Conservation (phyloP, 2,113 vertebrate genomes). For the Nothobranchius furzeri region DNA sequence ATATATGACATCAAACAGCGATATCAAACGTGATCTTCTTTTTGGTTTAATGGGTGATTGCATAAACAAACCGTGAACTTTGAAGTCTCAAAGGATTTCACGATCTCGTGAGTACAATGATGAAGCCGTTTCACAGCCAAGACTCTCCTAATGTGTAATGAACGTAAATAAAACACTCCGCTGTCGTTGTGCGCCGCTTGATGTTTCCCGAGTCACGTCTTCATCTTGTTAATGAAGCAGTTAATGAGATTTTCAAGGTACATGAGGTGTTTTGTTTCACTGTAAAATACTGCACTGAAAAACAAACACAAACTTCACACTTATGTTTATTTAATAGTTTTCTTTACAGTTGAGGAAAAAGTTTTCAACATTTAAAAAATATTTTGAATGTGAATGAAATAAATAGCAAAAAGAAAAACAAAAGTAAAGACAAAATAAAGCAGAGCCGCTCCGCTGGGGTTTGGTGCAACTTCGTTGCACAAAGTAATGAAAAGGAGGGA, state of each 20-base stretch:
- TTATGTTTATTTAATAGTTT: conserved; percentile 77
- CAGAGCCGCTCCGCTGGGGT: conserved; percentile 31
- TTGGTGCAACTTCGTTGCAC: conserved; percentile 45
- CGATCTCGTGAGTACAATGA: too few relatives aligned
- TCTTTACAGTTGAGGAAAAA: conserved; percentile 63
- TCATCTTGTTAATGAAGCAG: too few relatives aligned
- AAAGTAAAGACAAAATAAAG: conserved; percentile 51
- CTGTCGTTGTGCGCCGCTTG: too few relatives aligned
- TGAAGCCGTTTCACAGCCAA: too few relatives aligned
- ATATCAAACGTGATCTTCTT: too few relatives aligned
- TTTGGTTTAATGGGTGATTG: too few relatives aligned
- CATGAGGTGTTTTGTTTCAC: conserved; percentile 15
- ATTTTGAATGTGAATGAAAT: conserved; percentile 69
- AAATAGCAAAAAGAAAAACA: conserved; percentile 71
- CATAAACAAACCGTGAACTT: too few relatives aligned
- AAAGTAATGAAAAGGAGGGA: conserved; percentile 12
- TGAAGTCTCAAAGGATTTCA: too few relatives aligned
- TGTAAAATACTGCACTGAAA: conserved; percentile 59
- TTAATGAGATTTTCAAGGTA: not conserved
- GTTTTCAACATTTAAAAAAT: conserved; percentile 67
- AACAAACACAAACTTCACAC: conserved; percentile 75
- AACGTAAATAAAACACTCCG: too few relatives aligned
- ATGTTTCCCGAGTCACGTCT: too few relatives aligned
- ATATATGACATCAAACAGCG: too few relatives aligned
- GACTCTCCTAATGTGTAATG: too few relatives aligned